Evolutionary conservation across 2,888 invertebrate genomes (phyloP).

Genomic region (Lucinisca nassula): DNA sequence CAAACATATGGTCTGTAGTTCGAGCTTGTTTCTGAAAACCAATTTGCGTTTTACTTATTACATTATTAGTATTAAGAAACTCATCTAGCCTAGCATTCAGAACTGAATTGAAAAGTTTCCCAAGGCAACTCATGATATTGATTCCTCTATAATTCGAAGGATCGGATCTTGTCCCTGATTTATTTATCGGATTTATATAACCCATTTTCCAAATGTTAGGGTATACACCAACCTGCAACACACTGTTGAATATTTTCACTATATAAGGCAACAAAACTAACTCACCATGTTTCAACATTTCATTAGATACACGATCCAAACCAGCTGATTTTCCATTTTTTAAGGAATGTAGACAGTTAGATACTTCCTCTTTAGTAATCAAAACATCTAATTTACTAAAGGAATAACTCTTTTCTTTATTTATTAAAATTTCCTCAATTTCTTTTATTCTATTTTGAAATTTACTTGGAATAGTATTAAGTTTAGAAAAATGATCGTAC

Average conservation of each 20-base stretch:
- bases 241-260: background rate
- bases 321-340: slow-evolving; percentile 9
- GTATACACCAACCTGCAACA: background rate
- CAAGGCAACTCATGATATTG: slow-evolving; percentile 13
- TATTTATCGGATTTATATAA: background rate
- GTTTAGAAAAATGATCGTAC: too few relatives aligned
- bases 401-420: too few relatives aligned
- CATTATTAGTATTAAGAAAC: background rate
- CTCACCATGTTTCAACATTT: slow-evolving; percentile 9
- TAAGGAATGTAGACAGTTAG: background rate
- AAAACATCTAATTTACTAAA: background rate
- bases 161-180: background rate
- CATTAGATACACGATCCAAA: background rate
- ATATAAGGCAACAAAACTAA: background rate
- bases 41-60: background rate
- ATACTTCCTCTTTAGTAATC: background rate
- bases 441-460: too few relatives aligned
- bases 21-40: background rate
- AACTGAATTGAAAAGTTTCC: slow-evolving; percentile 18
- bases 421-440: too few relatives aligned
- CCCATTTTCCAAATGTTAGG: background rate
- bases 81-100: background rate
- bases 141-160: slow-evolving; percentile 25
- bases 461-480: too few relatives aligned
- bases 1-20: background rate